These are phyloP conservation scores for Drosophila mulleri DNA, from an alignment of 2,888 invertebrate species.

Conservation along the genomic window DNA sequence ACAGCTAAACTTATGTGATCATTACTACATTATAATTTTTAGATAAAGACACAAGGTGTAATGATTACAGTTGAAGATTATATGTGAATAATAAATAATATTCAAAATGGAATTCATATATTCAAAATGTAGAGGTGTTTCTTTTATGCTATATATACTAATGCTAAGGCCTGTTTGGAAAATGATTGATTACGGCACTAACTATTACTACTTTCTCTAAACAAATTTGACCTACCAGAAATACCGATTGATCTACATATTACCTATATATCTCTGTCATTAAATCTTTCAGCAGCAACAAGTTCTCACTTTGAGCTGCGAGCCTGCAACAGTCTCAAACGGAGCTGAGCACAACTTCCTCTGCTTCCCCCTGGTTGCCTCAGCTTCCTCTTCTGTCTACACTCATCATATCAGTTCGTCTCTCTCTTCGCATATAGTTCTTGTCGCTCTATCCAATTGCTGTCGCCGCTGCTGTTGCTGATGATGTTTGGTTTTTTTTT, in stretches of 20 bases:
- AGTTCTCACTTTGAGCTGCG: conserved; percentile 5
- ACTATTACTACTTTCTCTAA: background rate
- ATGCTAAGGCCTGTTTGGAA: too few species aligned
- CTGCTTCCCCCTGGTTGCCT: background rate
- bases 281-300: conserved; percentile 13
- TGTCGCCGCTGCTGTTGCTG: conserved; percentile 10
- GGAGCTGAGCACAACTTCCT: background rate
- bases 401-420: background rate
- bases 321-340: background rate
- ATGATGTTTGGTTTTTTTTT: background rate
- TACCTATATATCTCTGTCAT: background rate
- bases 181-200: too few species aligned
- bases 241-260: background rate
- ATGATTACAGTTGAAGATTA: too few species aligned
- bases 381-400: background rate
- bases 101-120: too few species aligned
- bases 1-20: too few species aligned
- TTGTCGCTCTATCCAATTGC: conserved; percentile 14
- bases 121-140: too few species aligned
- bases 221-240: background rate
- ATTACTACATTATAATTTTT: too few species aligned
- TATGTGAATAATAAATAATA: too few species aligned
- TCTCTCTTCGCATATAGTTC: conserved; percentile 1
- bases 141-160: too few species aligned
- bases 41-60: too few species aligned